Evolutionary conservation across 2,797 vertebrate species (phyloP).

Genomic region (Falco rusticolus): DNA sequence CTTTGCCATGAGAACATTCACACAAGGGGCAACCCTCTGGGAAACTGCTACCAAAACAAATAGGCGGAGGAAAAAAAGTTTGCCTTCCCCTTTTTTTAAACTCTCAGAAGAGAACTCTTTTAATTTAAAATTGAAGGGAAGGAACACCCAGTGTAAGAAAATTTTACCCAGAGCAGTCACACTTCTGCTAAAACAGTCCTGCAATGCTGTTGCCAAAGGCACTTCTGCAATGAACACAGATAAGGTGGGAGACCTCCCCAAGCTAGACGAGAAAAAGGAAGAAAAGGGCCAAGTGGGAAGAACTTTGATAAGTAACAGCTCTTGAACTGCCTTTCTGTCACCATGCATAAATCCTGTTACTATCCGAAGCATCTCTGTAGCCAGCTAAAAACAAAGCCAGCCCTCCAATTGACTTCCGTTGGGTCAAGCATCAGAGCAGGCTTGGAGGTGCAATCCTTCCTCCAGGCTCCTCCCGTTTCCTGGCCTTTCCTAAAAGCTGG

Average conservation of each 20-base stretch:
- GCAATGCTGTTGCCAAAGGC: neutral
- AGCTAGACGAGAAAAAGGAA: neutral
- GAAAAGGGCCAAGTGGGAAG: neutral
- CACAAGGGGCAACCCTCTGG: neutral
- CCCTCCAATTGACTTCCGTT: rapidly evolving
- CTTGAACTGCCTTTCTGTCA: neutral
- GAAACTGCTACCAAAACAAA: neutral
- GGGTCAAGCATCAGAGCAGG: neutral
- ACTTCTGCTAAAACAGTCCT: neutral
- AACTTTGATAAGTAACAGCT: neutral
- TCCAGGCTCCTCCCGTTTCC: neutral
- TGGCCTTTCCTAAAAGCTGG: neutral
- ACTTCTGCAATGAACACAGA: neutral
- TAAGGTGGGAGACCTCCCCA: neutral
- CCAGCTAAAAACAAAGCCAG: neutral
- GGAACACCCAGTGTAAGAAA: neutral
- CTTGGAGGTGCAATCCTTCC: neutral
- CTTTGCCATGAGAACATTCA: neutral
- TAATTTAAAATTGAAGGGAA: neutral
- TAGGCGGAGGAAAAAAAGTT: neutral
- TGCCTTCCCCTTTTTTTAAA: neutral
- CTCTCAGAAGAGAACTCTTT: neutral
- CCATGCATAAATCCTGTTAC: neutral
- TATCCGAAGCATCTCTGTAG: neutral
- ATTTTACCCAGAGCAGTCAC: neutral